These are phyloP conservation scores for Burhinus oedicnemus DNA, from an alignment of 2,113 vertebrate genomes.

Conservation along the genomic window DNA sequence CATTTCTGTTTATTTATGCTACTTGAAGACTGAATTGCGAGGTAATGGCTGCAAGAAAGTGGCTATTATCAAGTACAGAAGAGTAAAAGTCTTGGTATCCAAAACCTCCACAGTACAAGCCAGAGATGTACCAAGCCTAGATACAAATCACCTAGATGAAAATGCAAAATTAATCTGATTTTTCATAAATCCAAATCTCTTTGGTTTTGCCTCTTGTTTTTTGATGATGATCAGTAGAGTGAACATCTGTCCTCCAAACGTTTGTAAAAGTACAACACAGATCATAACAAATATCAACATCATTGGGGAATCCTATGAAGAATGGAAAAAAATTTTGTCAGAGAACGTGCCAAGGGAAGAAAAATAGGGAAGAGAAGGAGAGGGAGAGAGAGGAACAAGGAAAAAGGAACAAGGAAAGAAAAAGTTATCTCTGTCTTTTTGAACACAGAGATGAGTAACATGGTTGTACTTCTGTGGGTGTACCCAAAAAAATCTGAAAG, in stretches of 20 bases:
- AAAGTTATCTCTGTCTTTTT: neutral
- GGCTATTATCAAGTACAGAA: neutral
- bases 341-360: neutral
- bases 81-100: neutral
- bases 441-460: neutral
- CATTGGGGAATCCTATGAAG: neutral
- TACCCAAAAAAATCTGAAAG: neutral
- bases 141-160: neutral
- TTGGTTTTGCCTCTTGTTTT: neutral
- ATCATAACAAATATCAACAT: neutral
- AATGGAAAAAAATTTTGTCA: constrained; percentile 40
- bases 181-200: neutral
- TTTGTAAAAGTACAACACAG: neutral
- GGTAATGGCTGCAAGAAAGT: neutral
- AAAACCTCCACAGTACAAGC: neutral
- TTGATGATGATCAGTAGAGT: neutral
- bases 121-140: neutral
- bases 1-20: neutral
- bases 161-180: neutral
- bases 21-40: neutral
- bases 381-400: neutral
- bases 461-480: neutral
- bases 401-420: neutral
- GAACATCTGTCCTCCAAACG: neutral
- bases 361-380: neutral